Percentiles rank a stretch among this genome's conserved stretches.
Evolutionary conservation across 2,888 invertebrate genomes (phyloP).

Genomic region (Hemaris fuciformis): DNA sequence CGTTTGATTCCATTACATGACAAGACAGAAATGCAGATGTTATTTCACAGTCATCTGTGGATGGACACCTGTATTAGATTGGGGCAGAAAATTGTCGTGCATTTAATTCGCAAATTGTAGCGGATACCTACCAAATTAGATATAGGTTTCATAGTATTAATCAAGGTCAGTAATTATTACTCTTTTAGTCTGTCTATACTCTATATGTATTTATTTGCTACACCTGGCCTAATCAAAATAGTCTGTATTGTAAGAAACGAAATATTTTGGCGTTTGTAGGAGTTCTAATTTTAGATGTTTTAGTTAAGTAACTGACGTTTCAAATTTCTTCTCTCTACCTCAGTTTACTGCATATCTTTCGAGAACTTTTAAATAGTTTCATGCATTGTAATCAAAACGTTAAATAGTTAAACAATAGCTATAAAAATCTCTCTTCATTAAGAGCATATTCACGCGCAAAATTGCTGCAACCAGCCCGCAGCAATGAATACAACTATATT

Average conservation of each 20-base stretch:
- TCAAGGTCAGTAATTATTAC: constrained; percentile 23
- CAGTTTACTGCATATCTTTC: constrained; percentile 55
- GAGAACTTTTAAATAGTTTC: constrained; percentile 25
- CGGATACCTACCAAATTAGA: constrained; percentile 59
- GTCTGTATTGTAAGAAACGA: neutral
- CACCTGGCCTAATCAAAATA: constrained; percentile 51
- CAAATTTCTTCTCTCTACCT: constrained; percentile 42
- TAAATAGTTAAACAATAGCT: neutral
- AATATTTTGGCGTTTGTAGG: neutral
- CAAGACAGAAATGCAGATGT: neutral
- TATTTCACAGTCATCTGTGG: constrained; percentile 17
- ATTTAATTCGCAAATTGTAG: constrained; percentile 73
- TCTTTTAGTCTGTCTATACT: too few relatives aligned
- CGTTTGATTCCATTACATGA: neutral
- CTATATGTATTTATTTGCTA: constrained; percentile 27
- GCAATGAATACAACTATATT: constrained; percentile 15
- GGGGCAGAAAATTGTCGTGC: constrained; percentile 64
- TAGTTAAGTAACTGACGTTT: constrained; percentile 7
- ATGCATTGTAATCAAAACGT: neutral
- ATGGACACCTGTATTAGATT: constrained; percentile 44
- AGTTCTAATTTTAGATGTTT: neutral
- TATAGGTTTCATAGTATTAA: constrained; percentile 45
- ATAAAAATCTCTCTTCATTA: neutral
- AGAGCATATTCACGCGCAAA: neutral
- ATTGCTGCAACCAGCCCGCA: constrained; percentile 4